Evolutionary conservation across 2,797 vertebrate genomes (phyloP).

Genomic region (Otus scops): DNA sequence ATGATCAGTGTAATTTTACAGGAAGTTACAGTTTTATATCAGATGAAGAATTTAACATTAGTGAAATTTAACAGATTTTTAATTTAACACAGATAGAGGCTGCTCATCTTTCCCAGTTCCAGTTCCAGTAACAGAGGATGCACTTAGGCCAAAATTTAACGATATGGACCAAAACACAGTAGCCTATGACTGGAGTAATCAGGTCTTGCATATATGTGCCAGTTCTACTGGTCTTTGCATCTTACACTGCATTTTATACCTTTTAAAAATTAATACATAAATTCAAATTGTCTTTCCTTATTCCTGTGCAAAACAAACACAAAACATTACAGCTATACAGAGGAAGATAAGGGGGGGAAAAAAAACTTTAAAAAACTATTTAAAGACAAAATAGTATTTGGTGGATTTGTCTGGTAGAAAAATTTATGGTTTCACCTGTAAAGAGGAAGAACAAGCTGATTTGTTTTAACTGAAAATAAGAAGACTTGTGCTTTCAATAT

Average conservation of each 20-base stretch:
- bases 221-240: background rate
- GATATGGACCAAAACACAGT: background rate
- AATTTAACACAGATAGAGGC: background rate
- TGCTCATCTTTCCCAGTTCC: background rate
- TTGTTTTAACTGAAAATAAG: background rate
- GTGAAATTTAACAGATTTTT: background rate
- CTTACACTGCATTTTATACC: background rate
- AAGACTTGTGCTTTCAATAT: background rate
- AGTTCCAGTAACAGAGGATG: background rate
- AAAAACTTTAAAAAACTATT: background rate
- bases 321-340: background rate
- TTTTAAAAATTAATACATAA: background rate
- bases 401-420: background rate
- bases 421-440: background rate
- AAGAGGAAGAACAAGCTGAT: background rate
- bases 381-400: background rate
- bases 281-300: background rate
- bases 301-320: background rate
- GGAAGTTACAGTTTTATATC: background rate
- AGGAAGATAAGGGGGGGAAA: fast-evolving
- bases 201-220: background rate
- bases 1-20: background rate
- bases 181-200: background rate
- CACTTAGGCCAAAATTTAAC: background rate
- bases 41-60: background rate